These are phyloP conservation scores for Tridacna crocea DNA, from an alignment of 2,888 invertebrate genomes.

Conservation along the genomic window DNA sequence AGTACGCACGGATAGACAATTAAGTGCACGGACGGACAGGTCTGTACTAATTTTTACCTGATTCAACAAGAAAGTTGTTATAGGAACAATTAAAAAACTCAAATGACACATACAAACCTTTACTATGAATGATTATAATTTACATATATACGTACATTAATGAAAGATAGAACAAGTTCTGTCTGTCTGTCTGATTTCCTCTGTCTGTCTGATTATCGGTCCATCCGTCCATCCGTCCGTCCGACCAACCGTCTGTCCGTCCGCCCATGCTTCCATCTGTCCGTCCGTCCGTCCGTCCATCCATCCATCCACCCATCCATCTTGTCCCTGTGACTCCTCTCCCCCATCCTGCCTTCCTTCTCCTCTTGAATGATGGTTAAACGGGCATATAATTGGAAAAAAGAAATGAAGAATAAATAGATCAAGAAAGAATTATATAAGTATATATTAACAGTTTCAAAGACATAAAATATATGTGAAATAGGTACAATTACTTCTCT, in stretches of 20 bases:
- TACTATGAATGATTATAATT: too few relatives aligned
- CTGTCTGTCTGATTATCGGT: too few relatives aligned
- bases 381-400: too few relatives aligned
- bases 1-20: not conserved
- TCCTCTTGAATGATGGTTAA: not conserved
- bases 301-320: not conserved
- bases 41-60: not conserved
- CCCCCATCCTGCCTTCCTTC: not conserved
- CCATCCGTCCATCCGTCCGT: not conserved
- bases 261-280: not conserved
- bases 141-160: too few relatives aligned
- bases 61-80: not conserved
- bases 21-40: not conserved
- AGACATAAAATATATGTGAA: not conserved
- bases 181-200: too few relatives aligned
- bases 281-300: slow-evolving; percentile 1
- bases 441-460: not conserved
- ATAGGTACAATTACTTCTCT: not conserved
- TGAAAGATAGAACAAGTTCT: too few relatives aligned
- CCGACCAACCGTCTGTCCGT: not conserved
- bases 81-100: not conserved
- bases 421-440: not conserved
- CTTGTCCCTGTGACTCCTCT: not conserved
- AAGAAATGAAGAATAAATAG: not conserved
- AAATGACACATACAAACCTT: not conserved